phyloP scores from a whole-genome alignment of 2,113 vertebrate genomes.

The Sander lucioperca region DNA sequence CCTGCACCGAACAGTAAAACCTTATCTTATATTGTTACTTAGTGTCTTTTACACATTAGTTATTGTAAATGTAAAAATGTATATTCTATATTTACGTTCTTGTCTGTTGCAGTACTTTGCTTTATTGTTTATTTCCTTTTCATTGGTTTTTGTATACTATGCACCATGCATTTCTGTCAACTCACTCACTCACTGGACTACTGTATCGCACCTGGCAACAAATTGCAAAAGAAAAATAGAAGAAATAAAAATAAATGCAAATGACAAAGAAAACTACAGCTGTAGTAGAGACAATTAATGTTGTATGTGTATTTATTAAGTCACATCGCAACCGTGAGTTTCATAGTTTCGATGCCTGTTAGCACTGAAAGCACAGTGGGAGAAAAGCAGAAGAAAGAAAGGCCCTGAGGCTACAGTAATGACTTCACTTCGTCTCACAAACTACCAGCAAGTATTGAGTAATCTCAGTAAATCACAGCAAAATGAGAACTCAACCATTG shows the following conservation, averaged over 20 bases:
- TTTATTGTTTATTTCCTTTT: no score
- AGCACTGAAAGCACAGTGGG: background rate
- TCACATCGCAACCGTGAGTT: background rate
- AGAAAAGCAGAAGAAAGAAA: slow-evolving; percentile 32
- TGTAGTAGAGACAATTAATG: background rate
- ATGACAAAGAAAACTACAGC: slow-evolving; percentile 6
- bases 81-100: no score
- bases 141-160: no score
- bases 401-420: background rate
- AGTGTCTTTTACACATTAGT: no score
- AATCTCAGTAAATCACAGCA: slow-evolving; percentile 5
- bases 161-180: no score
- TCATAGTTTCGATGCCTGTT: slow-evolving; percentile 8
- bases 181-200: background rate
- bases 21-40: no score
- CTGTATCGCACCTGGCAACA: background rate
- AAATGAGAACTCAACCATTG: slow-evolving; percentile 3
- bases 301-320: background rate
- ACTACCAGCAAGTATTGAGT: background rate
- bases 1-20: no score
- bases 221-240: background rate
- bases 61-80: no score
- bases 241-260: background rate
- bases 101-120: no score
- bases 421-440: background rate